A percentile compares a stretch with the other conserved stretches of the same genome.
These are phyloP conservation scores for Drosophila rubida DNA, from an alignment of 2,888 invertebrate genomes.

Conservation along the genomic window DNA sequence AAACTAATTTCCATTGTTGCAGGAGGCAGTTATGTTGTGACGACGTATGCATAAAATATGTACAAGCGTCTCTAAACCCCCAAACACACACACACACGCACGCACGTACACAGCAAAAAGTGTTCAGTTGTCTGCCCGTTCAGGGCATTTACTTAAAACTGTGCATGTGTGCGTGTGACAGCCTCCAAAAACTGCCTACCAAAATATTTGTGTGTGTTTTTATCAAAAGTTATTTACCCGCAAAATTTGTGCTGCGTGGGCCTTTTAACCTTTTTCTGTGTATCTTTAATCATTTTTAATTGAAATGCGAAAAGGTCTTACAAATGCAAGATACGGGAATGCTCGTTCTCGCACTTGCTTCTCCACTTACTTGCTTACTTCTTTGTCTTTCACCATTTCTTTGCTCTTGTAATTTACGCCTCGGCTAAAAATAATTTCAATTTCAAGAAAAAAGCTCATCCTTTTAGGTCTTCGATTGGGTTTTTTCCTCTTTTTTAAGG, in stretches of 20 bases:
- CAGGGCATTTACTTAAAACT: not conserved
- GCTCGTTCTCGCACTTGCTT: not conserved
- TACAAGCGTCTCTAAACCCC: conserved; percentile 34
- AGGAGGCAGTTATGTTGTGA: conserved; percentile 42
- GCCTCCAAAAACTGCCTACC: conserved; percentile 35
- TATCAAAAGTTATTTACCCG: conserved; percentile 61
- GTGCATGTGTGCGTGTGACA: conserved; percentile 39
- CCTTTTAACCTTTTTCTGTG: conserved; percentile 64
- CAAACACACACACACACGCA: conserved; percentile 6
- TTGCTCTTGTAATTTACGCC: conserved; percentile 4
- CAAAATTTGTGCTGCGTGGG: conserved; percentile 69
- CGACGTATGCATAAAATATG: conserved; percentile 72
- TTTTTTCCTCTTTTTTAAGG: not conserved
- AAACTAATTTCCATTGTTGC: conserved; percentile 67
- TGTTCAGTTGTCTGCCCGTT: conserved; percentile 20
- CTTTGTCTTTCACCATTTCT: conserved; percentile 15
- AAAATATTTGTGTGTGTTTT: conserved; percentile 33
- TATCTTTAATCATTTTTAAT: conserved; percentile 77
- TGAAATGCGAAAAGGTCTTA: conserved; percentile 59
- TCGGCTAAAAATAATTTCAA: not conserved
- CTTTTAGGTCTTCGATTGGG: conserved; percentile 1
- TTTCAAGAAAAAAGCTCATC: not conserved
- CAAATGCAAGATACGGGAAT: conserved; percentile 12
- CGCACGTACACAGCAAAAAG: conserved; percentile 4
- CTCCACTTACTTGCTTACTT: conserved; percentile 1